These are phyloP conservation scores for Lanius ludovicianus DNA, from an alignment of 2,113 vertebrate genomes.

Conservation along the genomic window DNA sequence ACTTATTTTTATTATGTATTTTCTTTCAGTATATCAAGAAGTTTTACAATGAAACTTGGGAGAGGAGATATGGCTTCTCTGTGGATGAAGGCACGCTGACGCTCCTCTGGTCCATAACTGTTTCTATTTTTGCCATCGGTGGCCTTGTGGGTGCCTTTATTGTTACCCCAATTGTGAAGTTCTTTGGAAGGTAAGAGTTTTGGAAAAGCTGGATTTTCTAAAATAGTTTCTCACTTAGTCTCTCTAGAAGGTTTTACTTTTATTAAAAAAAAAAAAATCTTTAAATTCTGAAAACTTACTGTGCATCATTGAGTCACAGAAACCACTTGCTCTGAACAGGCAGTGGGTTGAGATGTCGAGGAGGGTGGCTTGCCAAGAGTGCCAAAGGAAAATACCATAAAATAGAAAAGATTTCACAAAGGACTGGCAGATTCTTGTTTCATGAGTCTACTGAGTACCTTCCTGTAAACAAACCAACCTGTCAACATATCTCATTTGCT, in stretches of 20 bases:
- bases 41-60: conserved; percentile 91
- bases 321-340: neutral
- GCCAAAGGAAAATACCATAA: neutral
- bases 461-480: neutral
- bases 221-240: neutral
- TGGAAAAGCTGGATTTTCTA: neutral
- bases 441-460: neutral
- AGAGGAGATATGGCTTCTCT: conserved; percentile 71
- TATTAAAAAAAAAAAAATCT: neutral
- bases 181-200: conserved; percentile 84
- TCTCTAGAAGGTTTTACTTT: neutral
- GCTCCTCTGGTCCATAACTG: conserved; percentile 90
- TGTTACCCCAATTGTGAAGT: conserved; percentile 81
- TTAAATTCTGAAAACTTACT: neutral
- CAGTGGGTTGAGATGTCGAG: neutral
- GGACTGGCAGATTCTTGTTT: neutral
- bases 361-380: neutral
- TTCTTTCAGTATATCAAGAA: conserved; percentile 84
- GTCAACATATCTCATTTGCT: neutral
- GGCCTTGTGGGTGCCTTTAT: conserved; percentile 86
- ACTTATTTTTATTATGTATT: neutral
- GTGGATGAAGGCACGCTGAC: conserved; percentile 72
- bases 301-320: neutral
- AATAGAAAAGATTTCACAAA: neutral
- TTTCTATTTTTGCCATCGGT: conserved; percentile 92